These are phyloP conservation scores for Trachymyrmex cornetzi DNA, from an alignment of 1,140 invertebrate genomes.

Conservation along the genomic window DNA sequence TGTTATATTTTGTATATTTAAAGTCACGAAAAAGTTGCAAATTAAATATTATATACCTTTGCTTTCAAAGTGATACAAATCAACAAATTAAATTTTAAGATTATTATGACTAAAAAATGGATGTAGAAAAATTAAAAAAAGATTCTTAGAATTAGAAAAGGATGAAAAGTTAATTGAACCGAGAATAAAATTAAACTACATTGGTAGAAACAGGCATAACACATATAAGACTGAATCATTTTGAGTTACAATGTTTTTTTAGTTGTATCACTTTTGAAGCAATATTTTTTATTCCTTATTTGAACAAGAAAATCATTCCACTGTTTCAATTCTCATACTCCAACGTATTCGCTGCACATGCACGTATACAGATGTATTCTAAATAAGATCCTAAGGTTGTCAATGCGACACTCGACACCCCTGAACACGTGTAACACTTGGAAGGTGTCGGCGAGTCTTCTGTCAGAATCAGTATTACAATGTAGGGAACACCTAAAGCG, in stretches of 20 bases:
- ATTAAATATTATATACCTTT: background rate
- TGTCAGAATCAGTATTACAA: constrained; percentile 70
- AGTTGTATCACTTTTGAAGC: no score
- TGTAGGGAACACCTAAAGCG: constrained; percentile 54
- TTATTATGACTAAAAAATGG: no score
- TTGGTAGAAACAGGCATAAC: no score
- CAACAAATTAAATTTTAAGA: no score
- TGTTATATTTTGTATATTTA: background rate
- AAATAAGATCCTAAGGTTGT: constrained; percentile 76
- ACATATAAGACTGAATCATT: no score
- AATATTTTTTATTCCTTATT: background rate
- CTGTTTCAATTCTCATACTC: background rate
- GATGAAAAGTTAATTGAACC: no score
- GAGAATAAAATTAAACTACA: no score
- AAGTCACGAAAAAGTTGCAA: background rate
- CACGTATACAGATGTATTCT: constrained; percentile 20
- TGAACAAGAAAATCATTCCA: background rate
- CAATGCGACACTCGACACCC: constrained; percentile 79
- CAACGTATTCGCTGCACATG: background rate
- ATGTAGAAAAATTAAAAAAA: no score
- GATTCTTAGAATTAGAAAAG: no score
- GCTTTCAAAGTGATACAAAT: no score
- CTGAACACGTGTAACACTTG: constrained; percentile 80
- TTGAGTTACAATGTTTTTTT: no score
- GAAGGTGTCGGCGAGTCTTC: constrained; percentile 80